These are phyloP conservation scores for Nibea coibor DNA, from an alignment of 2,113 vertebrate genomes.

Conservation along the genomic window DNA sequence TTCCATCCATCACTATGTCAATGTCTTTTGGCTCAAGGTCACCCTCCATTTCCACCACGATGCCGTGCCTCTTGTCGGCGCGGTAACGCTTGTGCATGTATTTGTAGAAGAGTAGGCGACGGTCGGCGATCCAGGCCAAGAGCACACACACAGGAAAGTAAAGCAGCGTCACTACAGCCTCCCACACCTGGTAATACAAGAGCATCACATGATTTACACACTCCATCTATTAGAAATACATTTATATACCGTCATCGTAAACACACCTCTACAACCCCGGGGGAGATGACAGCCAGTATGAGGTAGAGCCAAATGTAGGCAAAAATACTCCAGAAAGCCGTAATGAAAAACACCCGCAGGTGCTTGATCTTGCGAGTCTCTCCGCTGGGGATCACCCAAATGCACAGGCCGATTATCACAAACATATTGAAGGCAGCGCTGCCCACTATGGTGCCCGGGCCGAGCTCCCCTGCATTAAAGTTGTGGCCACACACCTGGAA, in stretches of 20 bases:
- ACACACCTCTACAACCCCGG: constrained; percentile 89
- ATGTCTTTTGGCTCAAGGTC: constrained; percentile 87
- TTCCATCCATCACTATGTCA: constrained; percentile 86
- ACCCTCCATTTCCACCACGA: constrained; percentile 94
- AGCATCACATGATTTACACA: neutral
- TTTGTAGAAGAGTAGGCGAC: constrained; percentile 93
- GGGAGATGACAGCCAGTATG: constrained; percentile 94
- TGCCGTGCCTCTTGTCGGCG: constrained; percentile 91
- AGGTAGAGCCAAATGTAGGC: constrained; percentile 98
- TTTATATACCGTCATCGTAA: neutral
- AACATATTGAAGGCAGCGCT: constrained; percentile 98
- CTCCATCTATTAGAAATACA: neutral
- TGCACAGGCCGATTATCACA: constrained; percentile 93
- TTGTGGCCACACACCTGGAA: constrained; percentile 91
- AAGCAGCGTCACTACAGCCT: constrained; percentile 90
- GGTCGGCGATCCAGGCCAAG: constrained; percentile 95
- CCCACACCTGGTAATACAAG: constrained; percentile 87
- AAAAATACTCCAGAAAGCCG: constrained; percentile 95
- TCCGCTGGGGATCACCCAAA: constrained; percentile 90
- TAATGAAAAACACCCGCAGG: constrained; percentile 94
- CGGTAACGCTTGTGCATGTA: constrained; percentile 94
- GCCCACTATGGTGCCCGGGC: constrained; percentile 94
- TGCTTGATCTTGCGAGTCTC: constrained; percentile 94
- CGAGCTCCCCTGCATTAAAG: constrained; percentile 92
- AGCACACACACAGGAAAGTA: constrained; percentile 95